phyloP scores from a whole-genome alignment of 1,140 invertebrate species.

The Ruditapes philippinarum region DNA sequence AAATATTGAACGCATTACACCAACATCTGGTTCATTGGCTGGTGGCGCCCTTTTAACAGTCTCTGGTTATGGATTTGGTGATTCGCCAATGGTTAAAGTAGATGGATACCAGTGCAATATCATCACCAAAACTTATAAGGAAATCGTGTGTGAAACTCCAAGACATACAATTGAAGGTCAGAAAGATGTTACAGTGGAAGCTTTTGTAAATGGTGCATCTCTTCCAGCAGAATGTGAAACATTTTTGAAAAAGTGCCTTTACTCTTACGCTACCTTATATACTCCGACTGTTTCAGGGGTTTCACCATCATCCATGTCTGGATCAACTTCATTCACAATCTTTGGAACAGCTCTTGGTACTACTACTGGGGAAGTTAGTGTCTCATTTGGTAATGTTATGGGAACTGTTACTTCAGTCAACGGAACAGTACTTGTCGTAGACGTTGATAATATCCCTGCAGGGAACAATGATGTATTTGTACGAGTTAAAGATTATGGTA shows the following conservation, averaged over 20 bases:
- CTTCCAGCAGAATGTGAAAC: slow-evolving; percentile 20
- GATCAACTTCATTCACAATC: neutral
- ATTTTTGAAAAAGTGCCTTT: neutral
- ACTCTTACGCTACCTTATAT: neutral
- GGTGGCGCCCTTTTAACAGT: slow-evolving; percentile 72
- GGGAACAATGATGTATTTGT: slow-evolving; percentile 62
- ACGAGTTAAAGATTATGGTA: slow-evolving; percentile 53
- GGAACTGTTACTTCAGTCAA: slow-evolving; percentile 39
- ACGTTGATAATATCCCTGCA: slow-evolving; percentile 35
- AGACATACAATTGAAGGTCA: neutral
- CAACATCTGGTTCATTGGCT: slow-evolving; percentile 68
- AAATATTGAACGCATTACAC: slow-evolving; percentile 60
- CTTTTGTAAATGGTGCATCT: neutral
- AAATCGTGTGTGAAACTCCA: slow-evolving; percentile 69
- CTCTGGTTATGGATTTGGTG: slow-evolving; percentile 67
- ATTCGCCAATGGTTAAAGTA: slow-evolving; percentile 39
- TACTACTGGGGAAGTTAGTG: slow-evolving; percentile 19
- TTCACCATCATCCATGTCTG: slow-evolving; percentile 2
- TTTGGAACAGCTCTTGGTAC: slow-evolving; percentile 31
- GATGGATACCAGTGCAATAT: slow-evolving; percentile 49
- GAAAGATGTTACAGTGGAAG: neutral
- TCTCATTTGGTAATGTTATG: slow-evolving; percentile 55
- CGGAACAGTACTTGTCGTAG: slow-evolving; percentile 61
- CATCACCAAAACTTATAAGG: slow-evolving; percentile 49
- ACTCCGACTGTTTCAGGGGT: slow-evolving; percentile 19